These are phyloP conservation scores for Atethmia centrago DNA, from an alignment of 2,888 invertebrate genomes.

Conservation along the genomic window DNA sequence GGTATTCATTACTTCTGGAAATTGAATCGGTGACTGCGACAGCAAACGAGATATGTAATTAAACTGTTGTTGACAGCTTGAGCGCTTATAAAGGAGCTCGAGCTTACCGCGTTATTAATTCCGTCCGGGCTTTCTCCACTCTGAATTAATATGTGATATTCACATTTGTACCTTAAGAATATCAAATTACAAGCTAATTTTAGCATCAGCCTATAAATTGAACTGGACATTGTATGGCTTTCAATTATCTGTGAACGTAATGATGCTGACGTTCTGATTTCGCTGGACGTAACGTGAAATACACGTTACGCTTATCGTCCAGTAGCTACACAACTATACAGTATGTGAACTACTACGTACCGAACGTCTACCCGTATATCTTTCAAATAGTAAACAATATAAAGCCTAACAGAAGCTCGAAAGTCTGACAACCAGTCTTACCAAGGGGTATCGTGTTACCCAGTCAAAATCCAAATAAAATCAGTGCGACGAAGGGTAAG, in stretches of 20 bases:
- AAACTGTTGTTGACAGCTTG: background rate
- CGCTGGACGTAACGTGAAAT: no score
- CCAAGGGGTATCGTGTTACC: no score
- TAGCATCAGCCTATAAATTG: background rate
- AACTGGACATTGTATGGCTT: background rate
- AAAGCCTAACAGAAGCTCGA: no score
- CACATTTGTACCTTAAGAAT: background rate
- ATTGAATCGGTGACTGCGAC: background rate
- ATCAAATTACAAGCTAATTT: background rate
- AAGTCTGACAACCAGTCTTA: no score
- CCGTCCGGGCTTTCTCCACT: background rate
- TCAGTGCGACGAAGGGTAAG: no score
- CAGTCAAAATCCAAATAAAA: no score
- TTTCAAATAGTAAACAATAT: no score
- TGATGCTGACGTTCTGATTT: background rate
- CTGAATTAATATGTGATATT: background rate
- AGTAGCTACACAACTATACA: no score
- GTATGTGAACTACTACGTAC: no score
- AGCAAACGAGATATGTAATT: background rate
- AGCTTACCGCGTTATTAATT: background rate
- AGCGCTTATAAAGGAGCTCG: background rate
- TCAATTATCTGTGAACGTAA: background rate
- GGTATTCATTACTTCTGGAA: background rate
- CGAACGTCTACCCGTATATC: no score
- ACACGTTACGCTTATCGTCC: no score